Evolutionary conservation across 2,888 invertebrate species (phyloP).

Genomic region (Drosophila falleni): DNA sequence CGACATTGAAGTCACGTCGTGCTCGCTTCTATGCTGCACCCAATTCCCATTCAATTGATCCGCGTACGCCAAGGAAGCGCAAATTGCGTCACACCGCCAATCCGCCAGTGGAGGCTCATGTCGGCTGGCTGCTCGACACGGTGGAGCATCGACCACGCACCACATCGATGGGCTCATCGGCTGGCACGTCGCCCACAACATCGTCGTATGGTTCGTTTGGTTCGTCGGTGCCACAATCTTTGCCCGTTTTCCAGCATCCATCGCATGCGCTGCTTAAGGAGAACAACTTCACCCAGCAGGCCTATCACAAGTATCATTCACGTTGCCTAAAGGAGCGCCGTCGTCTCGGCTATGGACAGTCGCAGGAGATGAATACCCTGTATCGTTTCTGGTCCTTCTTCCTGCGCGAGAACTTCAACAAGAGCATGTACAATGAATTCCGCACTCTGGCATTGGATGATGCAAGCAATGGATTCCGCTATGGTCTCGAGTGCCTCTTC

Average conservation of each 20-base stretch:
- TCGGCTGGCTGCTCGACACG: constrained; percentile 99
- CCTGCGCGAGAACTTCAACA: constrained; percentile 98
- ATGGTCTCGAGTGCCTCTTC: constrained; percentile 94
- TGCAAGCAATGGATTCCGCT: constrained; percentile 95
- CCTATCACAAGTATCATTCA: constrained; percentile 97
- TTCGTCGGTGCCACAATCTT: constrained; percentile 91
- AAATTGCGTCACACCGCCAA: constrained; percentile 97
- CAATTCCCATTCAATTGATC: constrained; percentile 90
- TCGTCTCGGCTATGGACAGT: constrained; percentile 96
- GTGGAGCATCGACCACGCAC: constrained; percentile 93
- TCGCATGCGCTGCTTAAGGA: constrained; percentile 97
- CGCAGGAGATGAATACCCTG: constrained; percentile 99
- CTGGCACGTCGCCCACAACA: constrained; percentile 91
- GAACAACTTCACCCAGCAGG: constrained; percentile 99
- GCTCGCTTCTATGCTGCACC: constrained; percentile 97
- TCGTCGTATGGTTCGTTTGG: constrained; percentile 87
- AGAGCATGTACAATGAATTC: constrained; percentile 99
- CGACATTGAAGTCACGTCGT: constrained; percentile 86
- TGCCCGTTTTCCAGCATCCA: constrained; percentile 98
- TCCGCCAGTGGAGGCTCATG: constrained; percentile 97
- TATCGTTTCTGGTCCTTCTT: constrained; percentile 99
- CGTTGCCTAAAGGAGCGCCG: constrained; percentile 96
- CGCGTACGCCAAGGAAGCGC: constrained; percentile 91
- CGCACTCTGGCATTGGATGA: constrained; percentile 96
- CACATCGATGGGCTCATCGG: constrained; percentile 92